Conservation (phyloP, 1,140 invertebrate species). For the Lordiphosa collinella region DNA sequence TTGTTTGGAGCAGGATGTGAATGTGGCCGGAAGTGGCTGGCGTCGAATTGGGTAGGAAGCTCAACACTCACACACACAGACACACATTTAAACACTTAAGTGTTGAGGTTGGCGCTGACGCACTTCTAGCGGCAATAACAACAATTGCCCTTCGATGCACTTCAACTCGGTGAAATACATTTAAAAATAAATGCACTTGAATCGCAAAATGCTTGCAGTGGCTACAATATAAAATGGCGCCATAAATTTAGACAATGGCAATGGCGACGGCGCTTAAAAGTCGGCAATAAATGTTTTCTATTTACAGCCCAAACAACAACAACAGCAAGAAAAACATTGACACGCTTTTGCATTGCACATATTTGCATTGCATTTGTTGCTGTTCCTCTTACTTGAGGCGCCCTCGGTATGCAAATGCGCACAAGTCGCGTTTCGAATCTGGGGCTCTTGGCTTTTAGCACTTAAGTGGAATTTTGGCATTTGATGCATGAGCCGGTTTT, state of each 20-base stretch:
- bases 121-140: constrained; percentile 24
- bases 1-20: constrained; percentile 34
- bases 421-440: not conserved
- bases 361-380: constrained; percentile 34
- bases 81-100: constrained; percentile 10
- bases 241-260: constrained; percentile 63
- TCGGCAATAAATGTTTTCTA: constrained; percentile 67
- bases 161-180: constrained; percentile 23
- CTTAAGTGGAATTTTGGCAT: constrained; percentile 48
- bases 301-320: constrained; percentile 17
- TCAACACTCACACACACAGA: constrained; percentile 10
- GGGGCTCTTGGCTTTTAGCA: constrained; percentile 15
- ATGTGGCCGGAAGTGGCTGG: constrained; percentile 49
- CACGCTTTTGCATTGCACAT: constrained; percentile 50
- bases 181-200: constrained; percentile 72
- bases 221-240: constrained; percentile 51
- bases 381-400: not conserved
- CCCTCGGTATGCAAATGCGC: constrained; percentile 2
- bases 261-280: constrained; percentile 42
- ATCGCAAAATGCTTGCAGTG: constrained; percentile 49
- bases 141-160: constrained; percentile 20
- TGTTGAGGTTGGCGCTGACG: constrained; percentile 70
- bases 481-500: constrained; percentile 14
- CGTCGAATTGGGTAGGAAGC: constrained; percentile 30
- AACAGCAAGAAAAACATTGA: constrained; percentile 45